Base-by-base conservation (phyloP, 1,140 invertebrate species). In the Dendroctonus valens region DNA sequence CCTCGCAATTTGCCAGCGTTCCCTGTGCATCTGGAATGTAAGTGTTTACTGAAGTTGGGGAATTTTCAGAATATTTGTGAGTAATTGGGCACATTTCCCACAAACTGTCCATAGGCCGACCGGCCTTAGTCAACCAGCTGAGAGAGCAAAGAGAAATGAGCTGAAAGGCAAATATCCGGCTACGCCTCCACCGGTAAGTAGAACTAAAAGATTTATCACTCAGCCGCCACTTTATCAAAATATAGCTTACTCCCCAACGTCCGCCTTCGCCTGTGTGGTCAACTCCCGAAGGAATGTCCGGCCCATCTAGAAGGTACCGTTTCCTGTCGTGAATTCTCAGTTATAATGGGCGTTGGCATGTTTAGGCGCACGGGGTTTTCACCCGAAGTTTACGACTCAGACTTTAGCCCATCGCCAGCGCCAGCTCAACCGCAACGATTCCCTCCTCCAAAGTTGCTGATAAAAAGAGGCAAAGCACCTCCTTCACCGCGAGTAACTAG, bases 251-350 rank as follows among this genome's bases (percentile, higher is more conserved):
- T 8, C 55, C 41, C 14, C 41, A 6, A 9, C 55, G 39, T 6
- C 8, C 55, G 5, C 41, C 41, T 39, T 54, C 42, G n/a, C 59
- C 44, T n/a, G 14, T 15, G 3, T 50, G 37, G n/a, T 42, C 5
- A 6, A 64, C 61, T 26, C 61, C 61, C 3, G 51, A 54, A 57
- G 61, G 61, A 40, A 9, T 46, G 26, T 8, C 51, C 14, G 61
- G 61, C 7, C 61, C 61, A n/a, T 64, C 61, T 5, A 54, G 61
- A 40, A 42, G 61, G 61, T 64, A 62, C 0, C 7, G 14, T 46
- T 9, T 3, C 6, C 57, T 11, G 0, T 59, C 8, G 7, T 14
- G 8, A 44, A 5, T 1, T 42, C 7, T n/a, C 44, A 51, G 42
- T 41, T n/a, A 44, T 14, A 11, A 46, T 3, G 11, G 7, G 8